These are phyloP conservation scores for Syngnathus acus DNA, from an alignment of 2,797 vertebrate genomes.

Conservation along the genomic window DNA sequence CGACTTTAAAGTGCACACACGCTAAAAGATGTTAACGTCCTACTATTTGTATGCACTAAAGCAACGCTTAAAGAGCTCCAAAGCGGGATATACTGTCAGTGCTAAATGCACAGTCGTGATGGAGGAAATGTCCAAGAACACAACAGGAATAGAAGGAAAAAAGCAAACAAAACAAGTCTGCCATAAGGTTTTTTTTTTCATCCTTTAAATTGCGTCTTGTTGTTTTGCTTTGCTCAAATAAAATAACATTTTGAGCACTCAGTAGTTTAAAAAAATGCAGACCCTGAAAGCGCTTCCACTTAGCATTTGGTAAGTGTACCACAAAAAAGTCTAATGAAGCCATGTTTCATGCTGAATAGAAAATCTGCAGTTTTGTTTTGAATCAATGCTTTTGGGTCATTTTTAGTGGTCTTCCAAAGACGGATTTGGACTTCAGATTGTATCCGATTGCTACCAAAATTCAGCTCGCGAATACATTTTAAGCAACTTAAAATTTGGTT, in stretches of 20 bases:
- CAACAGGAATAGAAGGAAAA: not conserved
- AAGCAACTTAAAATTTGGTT: too few species aligned
- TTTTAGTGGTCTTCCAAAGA: not conserved
- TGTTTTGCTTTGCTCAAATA: not conserved
- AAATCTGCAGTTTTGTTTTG: not conserved
- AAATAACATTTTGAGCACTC: not conserved
- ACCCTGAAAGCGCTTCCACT: not conserved
- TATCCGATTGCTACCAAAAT: not conserved
- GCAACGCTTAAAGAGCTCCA: not conserved
- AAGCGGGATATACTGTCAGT: not conserved
- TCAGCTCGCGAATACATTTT: too few species aligned
- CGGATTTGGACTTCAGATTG: not conserved
- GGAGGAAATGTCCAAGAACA: not conserved
- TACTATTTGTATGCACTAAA: not conserved
- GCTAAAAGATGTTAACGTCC: not conserved
- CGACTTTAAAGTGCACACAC: not conserved
- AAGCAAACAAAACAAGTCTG: not conserved
- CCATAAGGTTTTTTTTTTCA: not conserved
- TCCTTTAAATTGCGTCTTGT: not conserved
- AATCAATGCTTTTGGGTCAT: not conserved
- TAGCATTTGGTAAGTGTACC: not conserved
- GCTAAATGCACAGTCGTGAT: not conserved
- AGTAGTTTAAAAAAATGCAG: not conserved
- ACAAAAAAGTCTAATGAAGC: not conserved
- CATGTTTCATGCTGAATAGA: not conserved